Base-by-base conservation (phyloP, 2,888 invertebrate genomes). In the Tortrix viridana region DNA sequence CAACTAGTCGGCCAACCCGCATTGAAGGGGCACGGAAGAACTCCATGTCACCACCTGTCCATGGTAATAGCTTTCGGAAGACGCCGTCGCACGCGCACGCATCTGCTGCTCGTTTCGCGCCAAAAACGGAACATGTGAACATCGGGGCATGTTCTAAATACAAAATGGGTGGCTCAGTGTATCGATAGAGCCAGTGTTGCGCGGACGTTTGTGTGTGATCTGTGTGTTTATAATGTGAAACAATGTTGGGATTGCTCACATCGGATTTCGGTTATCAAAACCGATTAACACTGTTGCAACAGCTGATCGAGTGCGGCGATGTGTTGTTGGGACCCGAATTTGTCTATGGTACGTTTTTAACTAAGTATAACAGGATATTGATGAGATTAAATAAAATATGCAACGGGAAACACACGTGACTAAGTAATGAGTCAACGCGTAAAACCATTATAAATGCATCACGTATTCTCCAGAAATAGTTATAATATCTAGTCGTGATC, bases 31-130 rank as follows among this genome's bases (percentile, higher is more conserved):
- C 87, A 87, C 88, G 85, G 83, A 80, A 82, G 84, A 78, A 74
- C 78, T 86, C 83, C 81, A 84, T 86, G 88, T 88, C 88, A 86
- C 86, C 90, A 90, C 90, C 90, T 91, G 89, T 87, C 88, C 71
- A 67, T 76, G 73, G 83, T 88, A 88, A 89, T 87, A 81, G 85
- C 81, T 87, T 81, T 87, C 85, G 89, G 89, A 90, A 90, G 88
- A 85, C 85, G 81, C 74, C 68, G 55, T 56, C 61, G 73, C 75
- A 60, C 67, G 75, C 64, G 76, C 85, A 80, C 87, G 86, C 90
- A 90, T 90, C 90, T 90, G 91, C 79, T 81, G 66, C 46, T 19
- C 66, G 67, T 69, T 88, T 84, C 84, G 83, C 88, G 89, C 89
- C 88, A 85, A 86, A 56, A 84, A 79, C 69, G 66, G 56, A 67